A percentile compares a stretch with the other conserved stretches of the same genome.
These are phyloP conservation scores for Ectemnius lituratus DNA, from an alignment of 2,888 invertebrate genomes.

Conservation along the genomic window DNA sequence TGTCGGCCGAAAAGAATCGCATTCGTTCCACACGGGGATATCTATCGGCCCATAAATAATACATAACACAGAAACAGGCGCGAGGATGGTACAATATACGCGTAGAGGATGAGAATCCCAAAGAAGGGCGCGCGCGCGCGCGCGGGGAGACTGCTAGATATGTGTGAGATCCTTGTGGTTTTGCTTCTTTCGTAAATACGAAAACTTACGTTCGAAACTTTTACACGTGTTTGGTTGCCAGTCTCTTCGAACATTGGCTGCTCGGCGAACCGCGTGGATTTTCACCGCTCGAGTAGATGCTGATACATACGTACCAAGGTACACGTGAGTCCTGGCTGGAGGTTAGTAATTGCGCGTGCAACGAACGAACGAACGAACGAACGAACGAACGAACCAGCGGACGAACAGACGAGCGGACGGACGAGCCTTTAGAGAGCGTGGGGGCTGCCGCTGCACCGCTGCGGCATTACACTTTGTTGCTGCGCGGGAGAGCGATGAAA, in stretches of 20 bases:
- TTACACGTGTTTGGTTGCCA: too few relatives aligned
- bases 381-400: neutral
- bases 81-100: slow-evolving; percentile 8
- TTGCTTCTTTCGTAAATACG: too few relatives aligned
- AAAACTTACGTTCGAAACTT: too few relatives aligned
- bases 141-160: too few relatives aligned
- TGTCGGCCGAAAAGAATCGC: slow-evolving; percentile 45
- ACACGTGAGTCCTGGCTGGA: slow-evolving; percentile 10
- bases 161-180: too few relatives aligned
- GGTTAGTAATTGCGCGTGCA: slow-evolving; percentile 41
- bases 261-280: neutral
- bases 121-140: slow-evolving; percentile 11
- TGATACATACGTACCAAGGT: slow-evolving; percentile 9
- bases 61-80: slow-evolving; percentile 42
- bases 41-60: slow-evolving; percentile 56
- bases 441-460: neutral
- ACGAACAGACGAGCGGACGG: too few relatives aligned
- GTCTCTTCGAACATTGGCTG: too few relatives aligned
- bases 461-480: slow-evolving; percentile 41
- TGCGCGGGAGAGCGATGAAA: slow-evolving; percentile 26
- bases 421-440: neutral
- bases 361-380: slow-evolving; percentile 1
- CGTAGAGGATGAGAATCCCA: slow-evolving; percentile 4
- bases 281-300: slow-evolving; percentile 5
- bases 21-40: slow-evolving; percentile 45